These are phyloP conservation scores for Drosophila mimetica DNA, from an alignment of 2,888 invertebrate species.

Conservation along the genomic window DNA sequence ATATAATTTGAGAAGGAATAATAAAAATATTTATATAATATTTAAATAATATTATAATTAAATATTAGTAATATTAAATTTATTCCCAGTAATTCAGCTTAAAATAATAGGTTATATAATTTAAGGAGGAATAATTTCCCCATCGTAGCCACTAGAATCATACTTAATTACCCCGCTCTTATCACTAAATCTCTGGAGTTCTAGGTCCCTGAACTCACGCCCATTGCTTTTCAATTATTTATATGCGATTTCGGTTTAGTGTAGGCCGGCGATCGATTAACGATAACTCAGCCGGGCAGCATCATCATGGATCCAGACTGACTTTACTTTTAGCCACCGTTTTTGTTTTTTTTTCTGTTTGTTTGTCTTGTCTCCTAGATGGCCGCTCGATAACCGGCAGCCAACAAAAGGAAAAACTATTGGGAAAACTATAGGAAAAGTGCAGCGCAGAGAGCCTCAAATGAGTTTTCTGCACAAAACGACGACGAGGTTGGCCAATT, in stretches of 20 bases:
- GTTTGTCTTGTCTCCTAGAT: constrained; percentile 52
- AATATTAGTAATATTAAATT: too few relatives aligned
- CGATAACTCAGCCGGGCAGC: constrained; percentile 62
- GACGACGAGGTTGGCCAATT: constrained; percentile 59
- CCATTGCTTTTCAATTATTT: constrained; percentile 49
- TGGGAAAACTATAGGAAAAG: constrained; percentile 8
- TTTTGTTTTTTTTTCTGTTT: constrained; percentile 5
- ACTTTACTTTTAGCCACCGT: constrained; percentile 18
- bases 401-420: constrained; percentile 4
- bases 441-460: constrained; percentile 41
- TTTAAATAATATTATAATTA: too few relatives aligned
- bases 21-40: too few relatives aligned
- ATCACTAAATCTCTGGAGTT: constrained; percentile 7
- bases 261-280: constrained; percentile 74
- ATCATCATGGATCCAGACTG: constrained; percentile 24
- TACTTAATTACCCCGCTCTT: constrained; percentile 12
- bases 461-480: constrained; percentile 28
- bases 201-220: constrained; percentile 19
- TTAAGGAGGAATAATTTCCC: too few relatives aligned
- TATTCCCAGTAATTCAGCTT: too few relatives aligned
- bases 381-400: constrained; percentile 63
- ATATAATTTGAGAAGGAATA: too few relatives aligned
- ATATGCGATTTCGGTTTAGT: constrained; percentile 49
- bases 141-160: neutral
- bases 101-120: too few relatives aligned